A percentile compares a stretch with the other conserved stretches of the same genome.
phyloP scores from a whole-genome alignment of 2,797 vertebrate species.

The Tarsius wallacei region DNA sequence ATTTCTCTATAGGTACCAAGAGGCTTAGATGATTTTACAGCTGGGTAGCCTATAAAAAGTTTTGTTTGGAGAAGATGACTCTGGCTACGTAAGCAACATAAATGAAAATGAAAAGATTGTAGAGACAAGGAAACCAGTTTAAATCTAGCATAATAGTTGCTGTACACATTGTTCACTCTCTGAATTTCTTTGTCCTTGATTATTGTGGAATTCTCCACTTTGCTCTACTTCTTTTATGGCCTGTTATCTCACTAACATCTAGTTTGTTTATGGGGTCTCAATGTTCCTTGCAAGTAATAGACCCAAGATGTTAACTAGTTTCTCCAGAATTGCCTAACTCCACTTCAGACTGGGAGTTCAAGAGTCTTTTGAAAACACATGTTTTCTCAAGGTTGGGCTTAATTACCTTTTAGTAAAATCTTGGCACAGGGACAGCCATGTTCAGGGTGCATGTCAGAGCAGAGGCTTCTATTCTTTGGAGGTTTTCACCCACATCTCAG shows the following conservation, averaged over 20 bases:
- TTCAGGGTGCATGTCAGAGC: slow-evolving; percentile 70
- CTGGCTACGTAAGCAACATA: background rate
- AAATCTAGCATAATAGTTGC: background rate
- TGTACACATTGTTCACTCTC: background rate
- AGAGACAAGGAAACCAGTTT: background rate
- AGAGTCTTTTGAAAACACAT: slow-evolving; percentile 43
- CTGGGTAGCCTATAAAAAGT: background rate
- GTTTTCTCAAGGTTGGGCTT: slow-evolving; percentile 75
- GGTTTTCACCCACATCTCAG: slow-evolving; percentile 65
- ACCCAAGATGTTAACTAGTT: background rate
- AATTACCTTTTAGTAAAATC: slow-evolving; percentile 74
- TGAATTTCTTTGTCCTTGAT: background rate
- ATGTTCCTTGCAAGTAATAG: slow-evolving; percentile 62
- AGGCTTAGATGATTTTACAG: background rate
- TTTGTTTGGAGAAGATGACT: background rate
- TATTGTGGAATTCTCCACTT: background rate
- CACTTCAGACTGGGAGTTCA: slow-evolving; percentile 22
- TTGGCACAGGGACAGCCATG: slow-evolving; percentile 63
- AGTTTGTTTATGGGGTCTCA: slow-evolving; percentile 37
- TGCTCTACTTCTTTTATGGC: slow-evolving; percentile 8
- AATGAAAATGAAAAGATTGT: background rate
- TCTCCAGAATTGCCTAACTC: slow-evolving; percentile 21
- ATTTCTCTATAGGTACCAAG: background rate
- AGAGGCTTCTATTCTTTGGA: slow-evolving; percentile 42
- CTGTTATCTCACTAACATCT: slow-evolving; percentile 7